phyloP scores from a whole-genome alignment of 1,140 invertebrate species.

The Apolygus lucorum region DNA sequence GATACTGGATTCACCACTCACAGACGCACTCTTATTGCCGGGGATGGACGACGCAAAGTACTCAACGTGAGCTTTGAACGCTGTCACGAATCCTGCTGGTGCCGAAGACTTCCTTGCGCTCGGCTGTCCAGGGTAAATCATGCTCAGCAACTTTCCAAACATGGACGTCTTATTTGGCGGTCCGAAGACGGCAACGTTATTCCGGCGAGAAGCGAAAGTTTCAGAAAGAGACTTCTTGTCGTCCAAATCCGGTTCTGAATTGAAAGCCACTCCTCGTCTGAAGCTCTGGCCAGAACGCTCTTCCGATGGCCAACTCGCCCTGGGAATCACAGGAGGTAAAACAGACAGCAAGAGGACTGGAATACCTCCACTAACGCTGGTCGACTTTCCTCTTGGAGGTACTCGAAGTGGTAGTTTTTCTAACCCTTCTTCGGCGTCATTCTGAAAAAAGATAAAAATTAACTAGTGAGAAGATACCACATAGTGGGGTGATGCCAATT shows the following conservation, averaged over 20 bases:
- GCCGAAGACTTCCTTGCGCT: conserved; percentile 50
- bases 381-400: conserved; percentile 38
- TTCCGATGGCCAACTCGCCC: conserved; percentile 41
- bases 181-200: neutral
- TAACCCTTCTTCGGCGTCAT: conserved; percentile 22
- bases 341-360: conserved; percentile 60
- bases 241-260: conserved; percentile 58
- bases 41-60: conserved; percentile 58
- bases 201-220: neutral
- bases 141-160: conserved; percentile 41
- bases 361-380: conserved; percentile 56
- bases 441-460: too few relatives aligned
- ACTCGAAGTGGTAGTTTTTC: conserved; percentile 12
- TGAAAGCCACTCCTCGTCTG: conserved; percentile 45
- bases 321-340: conserved; percentile 59
- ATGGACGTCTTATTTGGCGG: conserved; percentile 29
- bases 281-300: conserved; percentile 33
- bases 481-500: too few relatives aligned
- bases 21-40: conserved; percentile 22
- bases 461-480: too few relatives aligned
- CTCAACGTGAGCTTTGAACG: conserved; percentile 58
- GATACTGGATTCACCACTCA: conserved; percentile 41
- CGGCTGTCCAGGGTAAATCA: conserved; percentile 40
- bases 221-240: conserved; percentile 31
- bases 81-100: conserved; percentile 48